phyloP scores from a whole-genome alignment of 2,113 vertebrate species.

The Microtus richardsoni region DNA sequence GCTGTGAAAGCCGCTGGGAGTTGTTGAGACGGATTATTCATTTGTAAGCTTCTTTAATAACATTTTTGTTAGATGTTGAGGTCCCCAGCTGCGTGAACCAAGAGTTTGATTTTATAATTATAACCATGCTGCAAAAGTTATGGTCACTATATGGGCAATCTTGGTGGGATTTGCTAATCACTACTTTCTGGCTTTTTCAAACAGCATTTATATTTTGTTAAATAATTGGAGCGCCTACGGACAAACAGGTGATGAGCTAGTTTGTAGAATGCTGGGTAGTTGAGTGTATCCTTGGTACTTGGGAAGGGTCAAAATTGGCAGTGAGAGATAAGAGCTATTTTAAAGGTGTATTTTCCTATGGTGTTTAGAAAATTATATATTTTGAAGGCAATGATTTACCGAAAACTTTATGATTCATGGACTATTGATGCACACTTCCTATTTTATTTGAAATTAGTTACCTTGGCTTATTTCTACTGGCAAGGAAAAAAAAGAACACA shows the following conservation, averaged over 20 bases:
- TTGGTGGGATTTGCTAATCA: constrained; percentile 79
- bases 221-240: constrained; percentile 55
- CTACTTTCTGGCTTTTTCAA: constrained; percentile 60
- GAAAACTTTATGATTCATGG: not conserved
- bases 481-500: constrained; percentile 40
- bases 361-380: constrained; percentile 41
- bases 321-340: constrained; percentile 16
- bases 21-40: constrained; percentile 94
- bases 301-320: not conserved
- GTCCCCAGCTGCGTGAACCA: constrained; percentile 87
- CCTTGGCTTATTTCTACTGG: not conserved
- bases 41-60: constrained; percentile 95
- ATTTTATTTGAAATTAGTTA: constrained; percentile 48
- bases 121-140: constrained; percentile 86
- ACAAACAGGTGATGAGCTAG: constrained; percentile 34
- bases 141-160: constrained; percentile 80
- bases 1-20: constrained; percentile 93
- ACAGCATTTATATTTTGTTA: constrained; percentile 62
- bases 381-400: constrained; percentile 7
- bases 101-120: constrained; percentile 93
- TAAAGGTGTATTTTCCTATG: not conserved
- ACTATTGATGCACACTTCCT: not conserved
- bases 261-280: not conserved
- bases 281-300: not conserved
- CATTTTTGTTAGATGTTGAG: constrained; percentile 92